phyloP scores from a whole-genome alignment of 1,140 invertebrate genomes.

The Drosophila bifasciata region DNA sequence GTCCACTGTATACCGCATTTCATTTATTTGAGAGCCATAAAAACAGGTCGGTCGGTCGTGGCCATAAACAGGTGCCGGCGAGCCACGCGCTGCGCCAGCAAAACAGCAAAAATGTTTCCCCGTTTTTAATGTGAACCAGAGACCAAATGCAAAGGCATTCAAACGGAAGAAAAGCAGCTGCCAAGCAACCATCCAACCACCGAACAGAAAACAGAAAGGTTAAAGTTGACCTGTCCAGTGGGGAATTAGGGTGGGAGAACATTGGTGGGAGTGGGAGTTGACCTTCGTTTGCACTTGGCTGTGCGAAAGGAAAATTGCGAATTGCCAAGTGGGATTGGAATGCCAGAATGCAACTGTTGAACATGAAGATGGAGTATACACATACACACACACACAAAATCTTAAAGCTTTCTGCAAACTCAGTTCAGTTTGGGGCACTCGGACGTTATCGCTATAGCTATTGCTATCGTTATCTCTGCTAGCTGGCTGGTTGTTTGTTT shows the following conservation, averaged over 20 bases:
- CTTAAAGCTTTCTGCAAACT: slow-evolving; percentile 4
- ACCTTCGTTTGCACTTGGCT: slow-evolving; percentile 50
- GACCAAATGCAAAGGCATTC: slow-evolving; percentile 51
- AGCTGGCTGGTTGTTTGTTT: slow-evolving; percentile 13
- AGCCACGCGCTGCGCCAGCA: not conserved
- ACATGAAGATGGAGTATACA: not conserved
- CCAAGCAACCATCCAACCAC: slow-evolving; percentile 29
- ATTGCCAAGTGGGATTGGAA: not conserved
- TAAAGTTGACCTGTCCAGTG: slow-evolving; percentile 33
- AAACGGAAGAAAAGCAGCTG: slow-evolving; percentile 37
- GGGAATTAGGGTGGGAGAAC: not conserved
- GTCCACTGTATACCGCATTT: slow-evolving; percentile 7
- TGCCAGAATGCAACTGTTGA: slow-evolving; percentile 25
- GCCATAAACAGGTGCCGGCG: slow-evolving; percentile 43
- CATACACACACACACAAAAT: slow-evolving; percentile 15
- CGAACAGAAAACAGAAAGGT: slow-evolving; percentile 31
- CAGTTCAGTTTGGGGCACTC: slow-evolving; percentile 15
- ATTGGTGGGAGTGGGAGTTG: slow-evolving; percentile 1
- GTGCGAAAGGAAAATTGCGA: not conserved
- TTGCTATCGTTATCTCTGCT: not conserved
- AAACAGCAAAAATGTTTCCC: slow-evolving; percentile 24
- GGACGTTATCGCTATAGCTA: slow-evolving; percentile 7
- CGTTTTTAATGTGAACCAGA: slow-evolving; percentile 47
- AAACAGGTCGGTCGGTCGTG: slow-evolving; percentile 7
- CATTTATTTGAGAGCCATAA: slow-evolving; percentile 39